These are phyloP conservation scores for Caranx melampygus DNA, from an alignment of 2,113 vertebrate genomes.

Conservation along the genomic window DNA sequence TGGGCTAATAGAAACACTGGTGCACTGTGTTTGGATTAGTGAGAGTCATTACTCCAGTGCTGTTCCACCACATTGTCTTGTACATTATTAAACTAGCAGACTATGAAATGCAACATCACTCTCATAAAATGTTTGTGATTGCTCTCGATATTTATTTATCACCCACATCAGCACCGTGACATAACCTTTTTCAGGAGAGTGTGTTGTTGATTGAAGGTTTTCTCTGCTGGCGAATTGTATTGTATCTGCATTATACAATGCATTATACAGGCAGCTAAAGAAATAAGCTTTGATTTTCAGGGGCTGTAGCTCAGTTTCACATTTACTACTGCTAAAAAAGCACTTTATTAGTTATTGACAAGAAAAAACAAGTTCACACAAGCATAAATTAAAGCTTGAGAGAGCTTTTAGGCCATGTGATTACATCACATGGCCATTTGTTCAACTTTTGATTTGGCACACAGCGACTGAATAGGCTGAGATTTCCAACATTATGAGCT, in stretches of 20 bases:
- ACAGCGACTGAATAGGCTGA: too few relatives aligned
- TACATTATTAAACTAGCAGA: background rate
- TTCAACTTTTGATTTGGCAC: too few relatives aligned
- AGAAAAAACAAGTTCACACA: background rate
- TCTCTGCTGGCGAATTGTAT: background rate
- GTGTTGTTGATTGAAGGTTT: background rate
- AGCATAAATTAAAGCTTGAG: background rate
- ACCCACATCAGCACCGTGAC: background rate
- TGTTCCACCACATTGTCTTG: background rate
- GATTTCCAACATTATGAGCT: too few relatives aligned
- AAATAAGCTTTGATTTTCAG: background rate
- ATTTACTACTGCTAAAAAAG: background rate
- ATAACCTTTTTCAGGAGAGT: background rate
- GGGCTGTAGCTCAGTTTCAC: background rate
- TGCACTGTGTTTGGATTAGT: background rate
- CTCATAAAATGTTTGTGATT: background rate
- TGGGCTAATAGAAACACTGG: background rate
- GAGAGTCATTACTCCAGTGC: background rate
- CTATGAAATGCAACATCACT: background rate
- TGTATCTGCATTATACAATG: background rate
- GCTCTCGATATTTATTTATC: background rate
- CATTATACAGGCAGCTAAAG: background rate
- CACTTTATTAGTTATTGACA: background rate
- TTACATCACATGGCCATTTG: too few relatives aligned
- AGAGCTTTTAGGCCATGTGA: background rate